Evolutionary conservation across 1,140 invertebrate genomes (phyloP).

Genomic region (Druon quercuslanigerum): DNA sequence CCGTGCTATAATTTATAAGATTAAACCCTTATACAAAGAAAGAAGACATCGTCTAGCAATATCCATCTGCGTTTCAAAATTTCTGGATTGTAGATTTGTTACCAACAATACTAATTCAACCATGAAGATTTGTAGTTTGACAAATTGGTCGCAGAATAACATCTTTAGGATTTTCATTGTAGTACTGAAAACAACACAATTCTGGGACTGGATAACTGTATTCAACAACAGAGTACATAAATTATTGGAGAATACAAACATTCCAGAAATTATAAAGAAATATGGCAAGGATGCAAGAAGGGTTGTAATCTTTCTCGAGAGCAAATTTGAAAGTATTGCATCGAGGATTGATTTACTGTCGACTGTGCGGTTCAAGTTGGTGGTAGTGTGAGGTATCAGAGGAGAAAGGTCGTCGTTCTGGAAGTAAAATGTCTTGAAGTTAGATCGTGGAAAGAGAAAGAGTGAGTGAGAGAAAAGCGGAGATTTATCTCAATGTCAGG

Average conservation of each 20-base stretch:
- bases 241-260: background rate
- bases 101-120: too few species aligned
- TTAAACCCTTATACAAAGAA: too few species aligned
- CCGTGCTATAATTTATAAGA: background rate
- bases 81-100: too few species aligned
- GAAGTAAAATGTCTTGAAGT: background rate
- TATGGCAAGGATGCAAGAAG: background rate
- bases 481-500: constrained; percentile 31
- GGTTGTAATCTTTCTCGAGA: background rate
- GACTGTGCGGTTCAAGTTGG: background rate
- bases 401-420: constrained; percentile 2
- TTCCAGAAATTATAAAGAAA: background rate
- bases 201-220: too few species aligned
- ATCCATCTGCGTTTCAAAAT: too few species aligned
- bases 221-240: too few species aligned
- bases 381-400: background rate
- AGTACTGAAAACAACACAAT: too few species aligned
- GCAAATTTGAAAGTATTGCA: background rate
- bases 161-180: too few species aligned
- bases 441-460: constrained; percentile 11
- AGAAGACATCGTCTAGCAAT: too few species aligned
- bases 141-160: too few species aligned
- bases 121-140: too few species aligned
- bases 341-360: background rate
- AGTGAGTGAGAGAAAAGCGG: constrained; percentile 5